Evolutionary conservation across 2,888 invertebrate species (phyloP).

Genomic region (Aproaerema taeniolella): DNA sequence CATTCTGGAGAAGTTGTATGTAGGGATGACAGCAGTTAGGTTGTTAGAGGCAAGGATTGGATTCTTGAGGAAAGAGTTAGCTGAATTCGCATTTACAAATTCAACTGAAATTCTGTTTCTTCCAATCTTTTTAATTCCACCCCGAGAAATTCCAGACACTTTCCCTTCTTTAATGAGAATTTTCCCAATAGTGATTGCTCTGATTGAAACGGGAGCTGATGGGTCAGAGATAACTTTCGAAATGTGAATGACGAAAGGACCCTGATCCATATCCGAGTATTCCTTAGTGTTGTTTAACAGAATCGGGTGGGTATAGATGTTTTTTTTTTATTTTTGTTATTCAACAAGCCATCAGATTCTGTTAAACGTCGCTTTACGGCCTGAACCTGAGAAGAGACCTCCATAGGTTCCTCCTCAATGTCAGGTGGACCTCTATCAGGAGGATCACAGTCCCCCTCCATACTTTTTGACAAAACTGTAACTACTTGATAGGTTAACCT

Average conservation of each 20-base stretch:
- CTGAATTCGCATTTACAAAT: not conserved
- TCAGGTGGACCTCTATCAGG: not conserved
- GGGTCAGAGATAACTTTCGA: not conserved
- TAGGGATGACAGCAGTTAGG: not conserved
- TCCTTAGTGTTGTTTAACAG: not conserved
- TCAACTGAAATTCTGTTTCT: not conserved
- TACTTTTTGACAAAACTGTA: too few species aligned
- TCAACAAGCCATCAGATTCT: too few species aligned
- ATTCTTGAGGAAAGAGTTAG: not conserved
- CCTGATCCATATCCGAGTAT: not conserved
- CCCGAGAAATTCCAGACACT: not conserved
- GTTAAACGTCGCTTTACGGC: too few species aligned
- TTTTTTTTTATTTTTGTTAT: too few species aligned
- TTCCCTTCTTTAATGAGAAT: not conserved
- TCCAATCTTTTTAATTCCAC: not conserved
- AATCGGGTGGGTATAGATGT: not conserved
- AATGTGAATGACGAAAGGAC: not conserved
- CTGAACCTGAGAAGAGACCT: too few species aligned
- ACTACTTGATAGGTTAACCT: too few species aligned
- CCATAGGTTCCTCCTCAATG: too few species aligned
- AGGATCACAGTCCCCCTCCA: slow-evolving; percentile 2
- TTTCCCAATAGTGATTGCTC: not conserved
- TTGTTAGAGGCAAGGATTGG: not conserved
- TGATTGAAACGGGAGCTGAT: not conserved
- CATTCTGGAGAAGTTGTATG: not conserved